Base-by-base conservation (phyloP, 2,113 vertebrate genomes). In the Cromileptes altivelis region DNA sequence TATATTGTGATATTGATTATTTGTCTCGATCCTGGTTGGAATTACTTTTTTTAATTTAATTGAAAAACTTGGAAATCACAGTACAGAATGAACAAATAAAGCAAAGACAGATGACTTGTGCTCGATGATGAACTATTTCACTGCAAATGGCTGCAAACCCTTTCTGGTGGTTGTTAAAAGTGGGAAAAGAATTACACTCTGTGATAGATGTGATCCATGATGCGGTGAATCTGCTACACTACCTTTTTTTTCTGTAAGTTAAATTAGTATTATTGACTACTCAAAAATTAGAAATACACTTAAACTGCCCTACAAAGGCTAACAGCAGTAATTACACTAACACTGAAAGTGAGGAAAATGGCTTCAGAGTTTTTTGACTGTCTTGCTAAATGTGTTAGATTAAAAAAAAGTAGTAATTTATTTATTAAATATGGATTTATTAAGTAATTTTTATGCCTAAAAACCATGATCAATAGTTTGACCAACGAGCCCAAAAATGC, bases 11-110 rank as follows among this genome's bases (percentile, higher is more conserved):
- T 63, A 64, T 7, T n/a, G 18, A 40, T 19, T 65, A 27, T 56
- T 42, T 27, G 18, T 45, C 12, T n/a, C 6, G 6, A 10, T 56
- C 49, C 15, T 62, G 40, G 8, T 25, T 60, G 11, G 21, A 70
- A 75, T 63, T 19, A 33, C 4, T 60, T 60, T 55, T 75, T 75
- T 47, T 8, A 25, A 25, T 21, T 45, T 8, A 21, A 42, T 18
- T 30, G 21, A 49, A 78, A 57, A 57, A 49, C 15, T 30, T 33
- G 60, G 6, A 74, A 68, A 17, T 53, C 45, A 72, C 3, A 45
- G 27, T 82, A 27, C 13, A 13, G 27, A 85, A 68, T 53, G 12
- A 53, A 49, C 6, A 78, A 63, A 73, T 37, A 47, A 19, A 49
- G 30, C 60, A 45, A 30, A 42, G 33, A 47, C 27, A 55, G 64